Conservation (phyloP, 2,888 invertebrate species). For the Noctua fimbriata region DNA sequence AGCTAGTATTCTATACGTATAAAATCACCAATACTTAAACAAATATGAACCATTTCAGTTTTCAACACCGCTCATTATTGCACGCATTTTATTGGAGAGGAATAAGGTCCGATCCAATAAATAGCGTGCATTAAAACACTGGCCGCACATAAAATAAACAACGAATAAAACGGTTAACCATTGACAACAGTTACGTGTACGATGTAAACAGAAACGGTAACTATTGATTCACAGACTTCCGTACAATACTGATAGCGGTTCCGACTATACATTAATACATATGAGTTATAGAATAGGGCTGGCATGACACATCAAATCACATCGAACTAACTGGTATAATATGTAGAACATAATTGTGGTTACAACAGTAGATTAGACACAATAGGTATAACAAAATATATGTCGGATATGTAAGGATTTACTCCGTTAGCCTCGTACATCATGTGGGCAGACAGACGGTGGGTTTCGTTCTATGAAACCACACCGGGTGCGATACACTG, state of each 20-base stretch:
- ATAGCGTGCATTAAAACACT: constrained; percentile 5
- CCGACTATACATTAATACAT: constrained; percentile 34
- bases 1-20: too few species aligned
- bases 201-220: constrained; percentile 67
- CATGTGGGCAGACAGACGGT: too few species aligned
- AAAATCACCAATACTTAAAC: too few species aligned
- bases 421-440: too few species aligned
- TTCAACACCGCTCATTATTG: too few species aligned
- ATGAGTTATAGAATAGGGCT: constrained; percentile 55
- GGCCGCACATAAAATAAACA: constrained; percentile 29
- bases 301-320: constrained; percentile 22
- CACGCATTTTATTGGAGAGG: too few species aligned
- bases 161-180: constrained; percentile 42
- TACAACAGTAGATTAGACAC: neutral
- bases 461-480: too few species aligned
- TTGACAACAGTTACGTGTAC: constrained; percentile 53
- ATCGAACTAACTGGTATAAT: neutral
- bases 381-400: neutral
- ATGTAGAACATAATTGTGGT: neutral
- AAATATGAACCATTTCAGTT: neutral
- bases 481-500: too few species aligned
- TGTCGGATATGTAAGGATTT: too few species aligned
- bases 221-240: constrained; percentile 74
- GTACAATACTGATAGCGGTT: constrained; percentile 68
- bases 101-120: constrained; percentile 14